Evolutionary conservation across 2,113 vertebrate species (phyloP), one percentile per base, ranked within the genome.

Genomic region (Candoia aspera): DNA sequence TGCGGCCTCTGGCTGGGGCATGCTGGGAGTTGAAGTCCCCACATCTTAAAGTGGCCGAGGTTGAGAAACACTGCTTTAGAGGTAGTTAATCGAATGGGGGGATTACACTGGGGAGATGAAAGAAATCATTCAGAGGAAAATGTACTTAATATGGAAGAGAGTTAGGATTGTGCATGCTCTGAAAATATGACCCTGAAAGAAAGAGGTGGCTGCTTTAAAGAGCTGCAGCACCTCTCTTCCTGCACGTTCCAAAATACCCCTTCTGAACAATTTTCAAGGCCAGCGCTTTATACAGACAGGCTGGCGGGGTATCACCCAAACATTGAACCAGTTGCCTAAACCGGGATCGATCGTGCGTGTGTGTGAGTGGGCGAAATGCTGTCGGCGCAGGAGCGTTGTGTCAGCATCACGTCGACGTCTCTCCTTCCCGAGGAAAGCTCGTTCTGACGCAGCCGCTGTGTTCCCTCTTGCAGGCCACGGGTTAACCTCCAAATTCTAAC

Each of bases 401-500:
- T 2, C 26, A 57, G 5, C 3, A n/a, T 12, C 83, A 8, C 12
- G 0, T 1, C 26, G 46, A 5, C 5, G 26, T 29, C 1, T 24
- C 53, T 58, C 53, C 33, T 8, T 88, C 26, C 33, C 15, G 4
- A 87, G 91, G 0, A 11, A 21, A 8, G 24, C 4, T 2, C 8
- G 19, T 9, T 49, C 49, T 79, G 88, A 79, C 15, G 19, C 86
- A 64, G 29, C 12, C 24, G 53, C 19, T 92, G 21, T 24, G 1
- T 92, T 26, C 91, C 86, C 13, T 91, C 84, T 29, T 2, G 0
- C 68, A 99, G 99, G 97, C 97, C 98, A 94, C 98, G 98, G 3
- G 98, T 99, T 29, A 98, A 99, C 93, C 97, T 98, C 6, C 97
- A 97, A 83, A 98, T 98, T 21, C 98, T 99, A 54, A 97, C 97